A percentile compares a stretch with the other conserved stretches of the same genome.
phyloP scores from a whole-genome alignment of 2,113 vertebrate species.

The Menidia beryllina region DNA sequence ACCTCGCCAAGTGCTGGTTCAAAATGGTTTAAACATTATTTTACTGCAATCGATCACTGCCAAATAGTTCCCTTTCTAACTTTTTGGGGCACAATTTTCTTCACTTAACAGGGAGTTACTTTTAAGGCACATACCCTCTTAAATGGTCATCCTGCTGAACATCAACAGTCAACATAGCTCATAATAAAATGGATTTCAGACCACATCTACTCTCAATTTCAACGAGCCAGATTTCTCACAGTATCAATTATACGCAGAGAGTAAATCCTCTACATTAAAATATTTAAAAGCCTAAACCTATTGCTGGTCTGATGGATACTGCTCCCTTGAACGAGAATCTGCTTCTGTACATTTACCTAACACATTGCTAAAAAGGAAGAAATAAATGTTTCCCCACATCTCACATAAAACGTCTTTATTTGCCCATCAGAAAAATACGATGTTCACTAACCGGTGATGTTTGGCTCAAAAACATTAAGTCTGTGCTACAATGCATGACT shows the following conservation, averaged over 20 bases:
- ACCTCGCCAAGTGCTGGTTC: not conserved
- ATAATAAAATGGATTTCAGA: slow-evolving; percentile 38
- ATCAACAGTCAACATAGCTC: slow-evolving; percentile 20
- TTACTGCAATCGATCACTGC: slow-evolving; percentile 1
- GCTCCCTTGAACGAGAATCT: no score
- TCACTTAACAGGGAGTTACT: slow-evolving; percentile 23
- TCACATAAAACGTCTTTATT: no score
- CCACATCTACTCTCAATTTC: slow-evolving; percentile 5
- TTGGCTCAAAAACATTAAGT: no score
- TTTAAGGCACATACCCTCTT: slow-evolving; percentile 23
- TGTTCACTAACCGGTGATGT: no score
- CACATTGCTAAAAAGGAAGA: no score
- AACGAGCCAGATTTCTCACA: not conserved
- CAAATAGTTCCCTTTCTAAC: slow-evolving; percentile 1
- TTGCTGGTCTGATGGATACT: no score
- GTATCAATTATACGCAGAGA: slow-evolving; percentile 45
- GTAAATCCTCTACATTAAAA: slow-evolving; percentile 32
- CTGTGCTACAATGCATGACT: no score
- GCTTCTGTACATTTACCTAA: no score
- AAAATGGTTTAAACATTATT: not conserved
- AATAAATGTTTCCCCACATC: no score
- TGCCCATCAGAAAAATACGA: no score
- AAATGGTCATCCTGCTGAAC: slow-evolving; percentile 44
- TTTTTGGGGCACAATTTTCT: slow-evolving; percentile 16
- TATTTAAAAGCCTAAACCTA: no score